Percentiles rank a stretch among this genome's conserved stretches.
Evolutionary conservation across 1,140 invertebrate species (phyloP).

Genomic region (Drosophila setifemur): DNA sequence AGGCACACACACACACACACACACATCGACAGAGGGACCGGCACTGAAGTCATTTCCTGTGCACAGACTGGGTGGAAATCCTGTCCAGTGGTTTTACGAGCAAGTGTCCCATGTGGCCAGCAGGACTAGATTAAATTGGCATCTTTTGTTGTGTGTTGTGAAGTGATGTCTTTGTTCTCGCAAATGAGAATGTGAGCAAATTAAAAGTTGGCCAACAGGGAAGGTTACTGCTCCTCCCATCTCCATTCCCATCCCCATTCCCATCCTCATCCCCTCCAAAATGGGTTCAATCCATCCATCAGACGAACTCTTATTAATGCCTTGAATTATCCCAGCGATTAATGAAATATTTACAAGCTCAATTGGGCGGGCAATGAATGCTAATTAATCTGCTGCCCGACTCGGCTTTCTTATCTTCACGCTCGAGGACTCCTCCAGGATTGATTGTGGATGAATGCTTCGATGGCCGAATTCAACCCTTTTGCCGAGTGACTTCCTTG

Average conservation of each 20-base stretch:
- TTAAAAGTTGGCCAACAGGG: constrained; percentile 67
- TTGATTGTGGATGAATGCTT: constrained; percentile 43
- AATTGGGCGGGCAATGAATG: constrained; percentile 71
- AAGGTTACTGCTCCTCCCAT: too few species aligned
- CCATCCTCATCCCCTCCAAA: too few species aligned
- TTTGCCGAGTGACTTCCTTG: constrained; percentile 46
- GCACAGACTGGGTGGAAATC: constrained; percentile 22
- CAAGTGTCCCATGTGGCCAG: constrained; percentile 79
- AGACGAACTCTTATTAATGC: constrained; percentile 59
- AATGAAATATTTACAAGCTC: constrained; percentile 80
- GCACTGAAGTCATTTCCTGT: constrained; percentile 79
- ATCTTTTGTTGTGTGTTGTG: constrained; percentile 81
- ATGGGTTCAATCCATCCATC: constrained; percentile 49
- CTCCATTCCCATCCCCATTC: too few species aligned
- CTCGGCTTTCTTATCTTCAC: constrained; percentile 60
- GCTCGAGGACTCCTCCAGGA: constrained; percentile 39
- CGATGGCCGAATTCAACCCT: constrained; percentile 42
- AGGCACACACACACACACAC: constrained; percentile 34
- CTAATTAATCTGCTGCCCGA: constrained; percentile 63
- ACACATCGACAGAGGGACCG: constrained; percentile 18
- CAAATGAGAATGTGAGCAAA: constrained; percentile 72
- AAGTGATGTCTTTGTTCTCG: constrained; percentile 74
- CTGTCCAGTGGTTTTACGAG: constrained; percentile 65
- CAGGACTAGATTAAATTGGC: constrained; percentile 82
- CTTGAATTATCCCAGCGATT: constrained; percentile 46